A percentile compares a stretch with the other conserved stretches of the same genome.
Evolutionary conservation across 2,888 invertebrate species (phyloP).

Genomic region (Acronicta aceris): DNA sequence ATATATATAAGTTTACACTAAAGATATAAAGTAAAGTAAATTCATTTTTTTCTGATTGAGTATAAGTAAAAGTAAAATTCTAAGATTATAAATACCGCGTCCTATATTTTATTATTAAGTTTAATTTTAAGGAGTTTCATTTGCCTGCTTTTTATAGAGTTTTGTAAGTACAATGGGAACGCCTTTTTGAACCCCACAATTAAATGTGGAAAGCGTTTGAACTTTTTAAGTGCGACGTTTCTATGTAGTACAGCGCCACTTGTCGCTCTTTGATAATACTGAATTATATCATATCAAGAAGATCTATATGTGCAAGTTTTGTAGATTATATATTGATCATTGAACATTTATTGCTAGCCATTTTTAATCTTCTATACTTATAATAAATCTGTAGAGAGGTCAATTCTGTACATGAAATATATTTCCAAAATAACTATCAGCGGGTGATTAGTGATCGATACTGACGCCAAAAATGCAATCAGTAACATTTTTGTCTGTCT

Average conservation of each 20-base stretch:
- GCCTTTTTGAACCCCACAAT: constrained; percentile 22
- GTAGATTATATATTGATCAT: background rate
- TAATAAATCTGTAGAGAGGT: too few species aligned
- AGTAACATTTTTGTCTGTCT: too few species aligned
- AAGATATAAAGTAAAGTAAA: too few species aligned
- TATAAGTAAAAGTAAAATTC: constrained; percentile 6
- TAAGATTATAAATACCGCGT: constrained; percentile 11
- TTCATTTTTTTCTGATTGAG: too few species aligned
- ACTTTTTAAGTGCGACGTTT: constrained; percentile 16
- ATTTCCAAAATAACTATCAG: too few species aligned
- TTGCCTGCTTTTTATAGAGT: constrained; percentile 24
- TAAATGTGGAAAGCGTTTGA: constrained; percentile 36
- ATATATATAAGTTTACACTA: too few species aligned
- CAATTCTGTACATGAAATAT: too few species aligned
- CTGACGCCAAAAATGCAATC: too few species aligned
- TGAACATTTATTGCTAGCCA: background rate
- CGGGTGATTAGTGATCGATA: too few species aligned
- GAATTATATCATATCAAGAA: constrained; percentile 15
- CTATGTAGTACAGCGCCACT: background rate
- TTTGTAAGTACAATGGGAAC: constrained; percentile 18
- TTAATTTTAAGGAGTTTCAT: too few species aligned
- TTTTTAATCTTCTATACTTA: background rate
- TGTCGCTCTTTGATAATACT: constrained; percentile 2
- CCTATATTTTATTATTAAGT: too few species aligned
- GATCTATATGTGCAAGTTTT: too few species aligned